Evolutionary conservation across 2,797 vertebrate species (phyloP), one percentile per base, ranked within the genome.

Genomic region (Helarctos malayanus): DNA sequence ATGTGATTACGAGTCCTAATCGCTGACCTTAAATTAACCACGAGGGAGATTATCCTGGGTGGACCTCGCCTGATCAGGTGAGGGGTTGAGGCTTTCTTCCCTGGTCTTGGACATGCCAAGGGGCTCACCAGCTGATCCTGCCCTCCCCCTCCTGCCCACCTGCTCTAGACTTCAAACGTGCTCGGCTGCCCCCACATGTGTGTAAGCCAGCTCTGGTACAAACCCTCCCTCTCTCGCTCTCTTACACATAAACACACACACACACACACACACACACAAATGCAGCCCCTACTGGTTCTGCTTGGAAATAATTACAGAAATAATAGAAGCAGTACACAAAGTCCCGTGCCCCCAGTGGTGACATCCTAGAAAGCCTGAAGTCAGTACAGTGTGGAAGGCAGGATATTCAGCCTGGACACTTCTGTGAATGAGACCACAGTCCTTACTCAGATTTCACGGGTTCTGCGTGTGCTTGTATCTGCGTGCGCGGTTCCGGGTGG

Each of bases 391-490:
- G 63, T 9, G 52, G 69, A 73, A 18, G 41, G 5, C 14, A 61
- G 23, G 16, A 80, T 65, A 35, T 14, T 14, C 18, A 54, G 19
- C 2, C 21, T 13, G 35, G 23, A 45, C 5, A 16, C 35, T 7
- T 9, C 14, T 8, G 52, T 21, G 13, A 47, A 18, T 0, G 2
- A 38, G 32, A 23, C 32, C 7, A 19, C 10, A 38, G 29, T 38
- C 78, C 49, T 63, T 2, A 4, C 23, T 38, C 3, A 19, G 54
- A 32, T 29, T 32, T 18, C 92, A 54, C 6, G 56, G 6, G 4
- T 7, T 25, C 57, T 5, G 8, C 4, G 7, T 5, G 6, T 3
- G 0, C 19, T 1, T 3, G 6, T 27, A n/a, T 18, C 6, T 7
- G 21, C 3, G 9, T 2, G 23, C 27, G 38, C 3, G 14, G 27